A percentile compares a stretch with the other conserved stretches of the same genome.
phyloP scores from a whole-genome alignment of 2,797 vertebrate genomes.

The Anguilla marmorata region DNA sequence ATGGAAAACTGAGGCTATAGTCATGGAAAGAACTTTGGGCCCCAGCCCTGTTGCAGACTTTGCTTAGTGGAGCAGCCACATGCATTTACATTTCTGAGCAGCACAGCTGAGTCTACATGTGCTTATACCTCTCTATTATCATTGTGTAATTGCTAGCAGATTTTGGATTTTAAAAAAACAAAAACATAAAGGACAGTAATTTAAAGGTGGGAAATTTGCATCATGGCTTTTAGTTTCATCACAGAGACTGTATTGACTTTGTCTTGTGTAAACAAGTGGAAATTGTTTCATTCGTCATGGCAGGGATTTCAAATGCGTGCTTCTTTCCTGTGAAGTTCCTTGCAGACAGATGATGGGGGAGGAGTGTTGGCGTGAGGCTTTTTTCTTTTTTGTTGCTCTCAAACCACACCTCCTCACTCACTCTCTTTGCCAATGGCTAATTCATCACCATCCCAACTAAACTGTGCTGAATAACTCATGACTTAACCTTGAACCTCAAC shows the following conservation, averaged over 20 bases:
- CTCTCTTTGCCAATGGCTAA: neutral
- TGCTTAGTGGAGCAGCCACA: neutral
- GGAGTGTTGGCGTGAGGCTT: neutral
- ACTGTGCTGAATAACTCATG: slow-evolving; percentile 1
- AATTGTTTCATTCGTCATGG: neutral
- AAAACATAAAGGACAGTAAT: neutral
- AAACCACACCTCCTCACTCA: neutral
- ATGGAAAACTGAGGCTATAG: neutral
- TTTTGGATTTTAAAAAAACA: neutral
- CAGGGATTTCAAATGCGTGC: neutral
- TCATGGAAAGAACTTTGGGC: neutral
- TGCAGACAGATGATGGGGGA: neutral
- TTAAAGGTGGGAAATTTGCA: neutral
- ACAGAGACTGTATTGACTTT: neutral
- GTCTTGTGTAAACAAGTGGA: neutral
- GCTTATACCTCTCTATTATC: neutral
- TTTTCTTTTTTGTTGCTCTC: neutral
- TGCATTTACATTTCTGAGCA: neutral
- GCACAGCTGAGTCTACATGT: neutral
- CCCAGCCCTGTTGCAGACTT: neutral
- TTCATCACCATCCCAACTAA: neutral
- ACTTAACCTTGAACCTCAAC: neutral
- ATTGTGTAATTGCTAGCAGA: neutral
- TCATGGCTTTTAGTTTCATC: neutral
- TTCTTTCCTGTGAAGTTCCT: neutral